phyloP scores from a whole-genome alignment of 1,140 invertebrate genomes.

The Drosophila pachea region DNA sequence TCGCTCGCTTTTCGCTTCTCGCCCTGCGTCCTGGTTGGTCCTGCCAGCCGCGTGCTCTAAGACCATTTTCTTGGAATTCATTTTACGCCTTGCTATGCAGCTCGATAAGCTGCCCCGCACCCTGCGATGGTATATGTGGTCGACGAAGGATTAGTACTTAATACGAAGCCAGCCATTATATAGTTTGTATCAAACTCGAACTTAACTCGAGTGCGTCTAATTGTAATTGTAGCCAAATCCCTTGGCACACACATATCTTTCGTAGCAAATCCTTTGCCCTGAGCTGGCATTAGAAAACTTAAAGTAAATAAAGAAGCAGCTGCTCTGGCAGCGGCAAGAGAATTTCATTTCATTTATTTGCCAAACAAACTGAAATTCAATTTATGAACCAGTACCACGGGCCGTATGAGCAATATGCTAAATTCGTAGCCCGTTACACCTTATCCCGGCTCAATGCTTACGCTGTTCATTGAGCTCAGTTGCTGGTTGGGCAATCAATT shows the following conservation, averaged over 20 bases:
- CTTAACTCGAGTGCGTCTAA: conserved; percentile 16
- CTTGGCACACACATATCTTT: neutral
- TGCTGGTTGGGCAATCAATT: conserved; percentile 45
- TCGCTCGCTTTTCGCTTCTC: neutral
- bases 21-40: too few species aligned
- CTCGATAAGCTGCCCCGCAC: conserved; percentile 12
- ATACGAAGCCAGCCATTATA: too few species aligned
- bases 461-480: conserved; percentile 43
- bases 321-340: conserved; percentile 18
- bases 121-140: neutral
- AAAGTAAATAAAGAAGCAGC: conserved; percentile 1
- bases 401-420: conserved; percentile 52
- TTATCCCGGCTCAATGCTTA: conserved; percentile 35
- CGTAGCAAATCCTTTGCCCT: too few species aligned
- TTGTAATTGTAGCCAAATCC: conserved; percentile 10
- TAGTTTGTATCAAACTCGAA: neutral
- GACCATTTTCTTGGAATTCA: conserved; percentile 15
- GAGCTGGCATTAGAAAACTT: conserved; percentile 8
- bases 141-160: neutral
- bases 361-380: conserved; percentile 45
- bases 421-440: conserved; percentile 4
- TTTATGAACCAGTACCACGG: conserved; percentile 36
- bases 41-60: too few species aligned
- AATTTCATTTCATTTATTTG: conserved; percentile 44
- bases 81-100: conserved; percentile 25